Percentiles rank a stretch among this genome's conserved stretches.
Conservation (phyloP, 2,888 invertebrate species). For the Dryomyza anilis region DNA sequence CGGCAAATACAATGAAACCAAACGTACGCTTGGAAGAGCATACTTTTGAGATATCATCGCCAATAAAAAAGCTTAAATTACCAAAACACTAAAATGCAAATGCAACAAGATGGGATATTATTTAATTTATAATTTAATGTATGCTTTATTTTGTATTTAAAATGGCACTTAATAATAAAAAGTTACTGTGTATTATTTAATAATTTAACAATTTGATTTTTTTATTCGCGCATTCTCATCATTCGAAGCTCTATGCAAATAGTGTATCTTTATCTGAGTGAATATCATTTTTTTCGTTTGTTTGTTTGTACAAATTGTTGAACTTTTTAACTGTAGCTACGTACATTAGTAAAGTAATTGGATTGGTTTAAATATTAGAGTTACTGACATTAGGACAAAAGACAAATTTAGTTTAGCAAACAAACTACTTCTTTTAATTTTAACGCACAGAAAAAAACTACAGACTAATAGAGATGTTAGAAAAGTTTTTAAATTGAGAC, state of each 20-base stretch:
- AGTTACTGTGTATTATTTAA: conserved; percentile 24
- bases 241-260: too few relatives aligned
- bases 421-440: too few relatives aligned
- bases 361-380: too few relatives aligned
- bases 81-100: too few relatives aligned
- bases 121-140: neutral
- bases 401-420: too few relatives aligned
- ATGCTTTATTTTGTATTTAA: conserved; percentile 30
- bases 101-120: neutral
- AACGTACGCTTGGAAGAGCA: neutral
- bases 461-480: neutral
- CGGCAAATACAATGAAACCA: conserved; percentile 24
- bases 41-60: too few relatives aligned
- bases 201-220: conserved; percentile 18
- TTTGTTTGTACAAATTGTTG: conserved; percentile 17
- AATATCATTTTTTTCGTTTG: neutral
- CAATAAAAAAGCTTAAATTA: too few relatives aligned
- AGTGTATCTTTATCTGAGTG: too few relatives aligned
- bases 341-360: neutral
- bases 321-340: conserved; percentile 14
- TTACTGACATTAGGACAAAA: neutral
- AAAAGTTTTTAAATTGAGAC: neutral
- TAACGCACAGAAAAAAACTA: too few relatives aligned
- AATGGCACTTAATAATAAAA: conserved; percentile 39
- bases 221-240: neutral